Conservation (phyloP, 2,113 vertebrate species). For the Hystrix cristata region DNA sequence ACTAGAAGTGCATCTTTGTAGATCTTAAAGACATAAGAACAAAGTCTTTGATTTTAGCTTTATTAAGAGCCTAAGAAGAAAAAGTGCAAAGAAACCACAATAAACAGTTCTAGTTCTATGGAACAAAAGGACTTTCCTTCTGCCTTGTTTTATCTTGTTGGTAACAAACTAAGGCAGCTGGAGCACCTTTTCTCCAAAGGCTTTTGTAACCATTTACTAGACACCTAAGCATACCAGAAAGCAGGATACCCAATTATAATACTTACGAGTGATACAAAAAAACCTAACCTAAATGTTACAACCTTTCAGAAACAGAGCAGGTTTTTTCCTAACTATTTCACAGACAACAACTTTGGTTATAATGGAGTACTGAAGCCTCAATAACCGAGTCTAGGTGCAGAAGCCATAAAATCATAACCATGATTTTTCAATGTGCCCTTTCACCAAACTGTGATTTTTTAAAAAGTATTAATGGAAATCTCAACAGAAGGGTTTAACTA, state of each 20-base stretch:
- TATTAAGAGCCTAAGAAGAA: slow-evolving; percentile 35
- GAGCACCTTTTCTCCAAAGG: background rate
- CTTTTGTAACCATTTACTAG: background rate
- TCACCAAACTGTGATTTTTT: background rate
- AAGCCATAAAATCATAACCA: background rate
- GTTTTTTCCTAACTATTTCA: background rate
- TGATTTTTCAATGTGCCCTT: background rate
- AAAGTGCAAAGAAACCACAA: background rate
- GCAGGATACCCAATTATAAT: background rate
- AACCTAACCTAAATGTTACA: background rate
- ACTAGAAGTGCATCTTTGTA: slow-evolving; percentile 33
- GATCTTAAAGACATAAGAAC: background rate
- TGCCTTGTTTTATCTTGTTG: background rate
- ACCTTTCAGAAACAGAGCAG: background rate
- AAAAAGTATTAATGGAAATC: slow-evolving; percentile 13
- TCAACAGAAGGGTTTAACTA: background rate
- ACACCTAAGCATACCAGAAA: background rate
- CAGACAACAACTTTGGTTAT: background rate
- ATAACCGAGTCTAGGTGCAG: background rate
- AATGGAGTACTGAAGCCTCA: background rate
- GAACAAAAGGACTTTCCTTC: background rate
- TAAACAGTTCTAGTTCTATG: background rate
- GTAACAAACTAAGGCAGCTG: background rate
- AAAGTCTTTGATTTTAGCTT: slow-evolving; percentile 10
- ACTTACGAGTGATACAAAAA: background rate